Percentiles rank a stretch among this genome's conserved stretches.
These are phyloP conservation scores for Eupithecia tripunctaria DNA, from an alignment of 2,888 invertebrate species.

Conservation along the genomic window DNA sequence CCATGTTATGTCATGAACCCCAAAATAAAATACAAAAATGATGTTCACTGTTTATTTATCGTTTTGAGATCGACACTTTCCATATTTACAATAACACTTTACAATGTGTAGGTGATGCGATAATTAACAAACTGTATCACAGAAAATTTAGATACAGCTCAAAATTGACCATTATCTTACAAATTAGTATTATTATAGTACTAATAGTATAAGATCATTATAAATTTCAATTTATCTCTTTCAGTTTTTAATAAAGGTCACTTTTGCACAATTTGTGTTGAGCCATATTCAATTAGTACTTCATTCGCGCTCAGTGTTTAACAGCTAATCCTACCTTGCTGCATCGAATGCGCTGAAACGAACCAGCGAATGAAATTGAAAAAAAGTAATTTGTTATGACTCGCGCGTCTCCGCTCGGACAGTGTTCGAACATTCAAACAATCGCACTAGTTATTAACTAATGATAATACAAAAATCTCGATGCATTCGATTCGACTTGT, in stretches of 20 bases:
- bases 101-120: conserved; percentile 43
- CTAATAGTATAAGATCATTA: not conserved
- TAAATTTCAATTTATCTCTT: not conserved
- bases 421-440: too few species aligned
- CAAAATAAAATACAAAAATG: conserved; percentile 24
- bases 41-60: conserved; percentile 75
- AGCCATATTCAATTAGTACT: not conserved
- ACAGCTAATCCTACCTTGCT: not conserved
- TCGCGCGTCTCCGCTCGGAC: too few species aligned
- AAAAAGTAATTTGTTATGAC: too few species aligned
- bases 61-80: conserved; percentile 72
- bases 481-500: too few species aligned
- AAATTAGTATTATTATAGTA: not conserved
- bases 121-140: conserved; percentile 81
- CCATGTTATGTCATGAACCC: not conserved
- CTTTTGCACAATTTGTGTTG: not conserved
- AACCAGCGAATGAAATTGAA: too few species aligned
- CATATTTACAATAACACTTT: conserved; percentile 51
- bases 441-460: too few species aligned
- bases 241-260: not conserved
- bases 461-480: too few species aligned
- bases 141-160: conserved; percentile 79
- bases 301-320: not conserved
- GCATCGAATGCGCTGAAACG: not conserved
- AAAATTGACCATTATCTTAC: conserved; percentile 76